A percentile compares a stretch with the other conserved stretches of the same genome.
These are phyloP conservation scores for Aquatica leii DNA, from an alignment of 2,888 invertebrate species.

Conservation along the genomic window DNA sequence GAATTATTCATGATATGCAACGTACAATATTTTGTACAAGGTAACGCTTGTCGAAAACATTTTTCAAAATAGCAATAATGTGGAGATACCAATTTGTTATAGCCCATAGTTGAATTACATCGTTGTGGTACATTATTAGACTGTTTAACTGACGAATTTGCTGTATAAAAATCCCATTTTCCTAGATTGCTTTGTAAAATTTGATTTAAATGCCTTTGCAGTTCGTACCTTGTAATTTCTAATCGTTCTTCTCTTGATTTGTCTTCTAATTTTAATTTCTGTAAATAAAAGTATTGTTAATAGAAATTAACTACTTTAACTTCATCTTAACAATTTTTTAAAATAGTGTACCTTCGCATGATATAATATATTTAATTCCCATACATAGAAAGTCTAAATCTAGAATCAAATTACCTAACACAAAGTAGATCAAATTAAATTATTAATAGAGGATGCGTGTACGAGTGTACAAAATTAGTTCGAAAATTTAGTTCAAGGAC, in stretches of 20 bases:
- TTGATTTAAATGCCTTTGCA: slow-evolving; percentile 57
- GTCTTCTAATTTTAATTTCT: slow-evolving; percentile 59
- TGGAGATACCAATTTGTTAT: slow-evolving; percentile 42
- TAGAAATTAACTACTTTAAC: slow-evolving; percentile 4
- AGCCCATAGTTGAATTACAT: slow-evolving; percentile 22
- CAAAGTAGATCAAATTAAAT: too few relatives aligned
- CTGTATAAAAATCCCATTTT: slow-evolving; percentile 53
- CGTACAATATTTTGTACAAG: slow-evolving; percentile 83
- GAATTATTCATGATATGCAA: slow-evolving; percentile 85
- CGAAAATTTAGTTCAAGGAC: too few relatives aligned
- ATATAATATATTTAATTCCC: too few relatives aligned
- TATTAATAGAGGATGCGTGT: too few relatives aligned
- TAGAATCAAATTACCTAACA: too few relatives aligned
- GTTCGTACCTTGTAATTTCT: slow-evolving; percentile 59
- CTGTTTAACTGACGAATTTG: slow-evolving; percentile 21
- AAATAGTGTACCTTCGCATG: too few relatives aligned
- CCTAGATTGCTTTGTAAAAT: slow-evolving; percentile 60
- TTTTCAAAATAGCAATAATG: slow-evolving; percentile 40
- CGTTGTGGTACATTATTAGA: slow-evolving; percentile 11
- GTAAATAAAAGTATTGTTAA: slow-evolving; percentile 27
- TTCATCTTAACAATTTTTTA: too few relatives aligned
- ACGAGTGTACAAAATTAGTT: too few relatives aligned
- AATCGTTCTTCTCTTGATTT: slow-evolving; percentile 58
- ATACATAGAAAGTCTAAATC: too few relatives aligned
- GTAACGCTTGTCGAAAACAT: slow-evolving; percentile 67